Evolutionary conservation across 2,888 invertebrate species (phyloP).

Genomic region (Limenitis camilla): DNA sequence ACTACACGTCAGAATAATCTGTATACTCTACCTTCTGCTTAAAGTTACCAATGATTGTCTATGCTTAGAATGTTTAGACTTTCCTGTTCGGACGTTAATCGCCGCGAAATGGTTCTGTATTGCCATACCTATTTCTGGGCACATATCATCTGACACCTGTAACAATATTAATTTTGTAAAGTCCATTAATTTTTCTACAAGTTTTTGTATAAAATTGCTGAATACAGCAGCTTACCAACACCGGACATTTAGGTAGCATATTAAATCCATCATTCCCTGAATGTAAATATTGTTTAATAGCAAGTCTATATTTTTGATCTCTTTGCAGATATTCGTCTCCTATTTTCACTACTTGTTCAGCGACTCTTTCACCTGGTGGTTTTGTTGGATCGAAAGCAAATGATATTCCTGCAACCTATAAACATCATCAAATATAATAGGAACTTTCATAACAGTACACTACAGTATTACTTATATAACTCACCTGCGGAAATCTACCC

Average conservation of each 20-base stretch:
- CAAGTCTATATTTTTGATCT: constrained; percentile 83
- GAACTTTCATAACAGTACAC: too few relatives aligned
- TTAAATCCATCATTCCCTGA: constrained; percentile 90
- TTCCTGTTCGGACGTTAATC: constrained; percentile 85
- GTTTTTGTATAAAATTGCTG: too few relatives aligned
- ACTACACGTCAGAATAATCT: too few relatives aligned
- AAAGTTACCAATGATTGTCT: constrained; percentile 89
- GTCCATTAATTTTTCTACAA: too few relatives aligned
- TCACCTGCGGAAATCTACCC: constrained; percentile 88
- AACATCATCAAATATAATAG: not conserved
- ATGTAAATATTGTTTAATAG: constrained; percentile 87
- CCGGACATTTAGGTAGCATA: constrained; percentile 81
- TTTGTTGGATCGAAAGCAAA: constrained; percentile 84
- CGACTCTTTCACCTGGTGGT: constrained; percentile 81
- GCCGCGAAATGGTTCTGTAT: constrained; percentile 93
- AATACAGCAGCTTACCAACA: too few relatives aligned
- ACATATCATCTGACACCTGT: constrained; percentile 88
- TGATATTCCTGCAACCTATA: constrained; percentile 80
- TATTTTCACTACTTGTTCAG: constrained; percentile 83
- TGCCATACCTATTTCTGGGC: constrained; percentile 87
- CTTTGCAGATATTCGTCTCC: constrained; percentile 87
- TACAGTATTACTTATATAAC: too few relatives aligned
- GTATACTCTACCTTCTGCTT: constrained; percentile 76
- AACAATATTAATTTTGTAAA: not conserved
- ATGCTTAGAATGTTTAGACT: constrained; percentile 84